These are phyloP conservation scores for Aethes cnicana DNA, from an alignment of 2,888 invertebrate genomes.

Conservation along the genomic window DNA sequence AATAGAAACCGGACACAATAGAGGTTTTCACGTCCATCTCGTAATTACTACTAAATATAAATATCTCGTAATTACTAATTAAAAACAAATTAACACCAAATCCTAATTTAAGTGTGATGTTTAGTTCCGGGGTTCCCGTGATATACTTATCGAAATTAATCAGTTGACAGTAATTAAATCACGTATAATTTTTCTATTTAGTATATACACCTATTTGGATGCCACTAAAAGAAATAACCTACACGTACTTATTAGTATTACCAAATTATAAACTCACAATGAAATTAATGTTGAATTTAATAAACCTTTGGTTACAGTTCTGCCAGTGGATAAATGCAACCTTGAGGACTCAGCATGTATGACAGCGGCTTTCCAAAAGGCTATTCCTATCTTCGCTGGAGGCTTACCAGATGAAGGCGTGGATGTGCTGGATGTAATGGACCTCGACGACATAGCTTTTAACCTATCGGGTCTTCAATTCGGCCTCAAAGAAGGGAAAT, in stretches of 20 bases:
- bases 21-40: too few relatives aligned
- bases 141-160: too few relatives aligned
- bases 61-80: neutral
- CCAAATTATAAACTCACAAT: too few relatives aligned
- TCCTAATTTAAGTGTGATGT: too few relatives aligned
- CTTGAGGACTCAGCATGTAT: slow-evolving; percentile 48
- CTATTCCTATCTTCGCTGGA: slow-evolving; percentile 41
- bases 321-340: slow-evolving; percentile 45
- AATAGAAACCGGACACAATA: neutral
- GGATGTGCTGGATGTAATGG: slow-evolving; percentile 48
- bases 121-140: too few relatives aligned
- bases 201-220: too few relatives aligned
- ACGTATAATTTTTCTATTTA: too few relatives aligned
- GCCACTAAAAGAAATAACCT: too few relatives aligned
- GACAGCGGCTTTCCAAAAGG: slow-evolving; percentile 45
- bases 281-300: neutral
- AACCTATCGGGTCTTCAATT: slow-evolving; percentile 54
- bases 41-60: too few relatives aligned
- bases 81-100: neutral
- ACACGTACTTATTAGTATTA: too few relatives aligned
- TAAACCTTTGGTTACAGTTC: neutral
- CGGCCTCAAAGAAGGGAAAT: slow-evolving; percentile 42
- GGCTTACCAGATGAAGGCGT: slow-evolving; percentile 49
- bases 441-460: slow-evolving; percentile 46
- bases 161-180: too few relatives aligned